Evolutionary conservation across 2,888 invertebrate species (phyloP), one percentile per base, ranked within the genome.

Genomic region (Meliscaeva auricollis): DNA sequence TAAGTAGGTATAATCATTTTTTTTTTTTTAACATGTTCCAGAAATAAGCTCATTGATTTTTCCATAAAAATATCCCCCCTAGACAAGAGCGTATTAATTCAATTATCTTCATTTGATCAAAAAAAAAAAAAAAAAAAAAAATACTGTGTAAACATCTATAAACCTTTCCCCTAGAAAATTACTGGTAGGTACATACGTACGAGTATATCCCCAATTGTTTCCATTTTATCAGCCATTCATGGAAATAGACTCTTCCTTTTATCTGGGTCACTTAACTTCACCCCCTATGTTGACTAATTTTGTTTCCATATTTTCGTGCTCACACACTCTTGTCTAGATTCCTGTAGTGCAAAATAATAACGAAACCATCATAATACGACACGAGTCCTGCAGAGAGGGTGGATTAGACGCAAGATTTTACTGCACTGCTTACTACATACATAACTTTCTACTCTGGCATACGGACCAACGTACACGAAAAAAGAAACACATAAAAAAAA

Each of bases 231-330:
- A 70, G 48, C 22, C 26, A 62, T 74, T 70, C 58, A 38, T 66
- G 22, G 44, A 22, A 83, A 72, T 77, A 58, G 35, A 58, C 17
- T n/a, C n/a, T 58, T 13, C 68, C 72, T 46, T 79, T 73, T 76
- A 80, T 80, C 72, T 80, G 38, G 80, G 84, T 80, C 80, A 75
- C 11, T 68, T 56, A 66, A 72, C 68, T 35, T 66, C 66, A 35
- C 77, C 69, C 79, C 66, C 60, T 66, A 35, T 60, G 75, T 80
- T 72, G 84, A 76, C 80, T 84, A 84, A 84, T 84, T 84, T 84
- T 68, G 66, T 80, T 72, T 80, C 60, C 60, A 70, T 32, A 66
- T 48, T 52, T n/a, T 52, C 17, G 60, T 46, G 52, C 50, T 56
- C 56, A 54, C 52, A 66, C 48, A 78, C 54, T 32, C n/a, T 1